Percentiles rank a stretch among this genome's conserved stretches.
These are phyloP conservation scores for Philantomba maxwellii DNA, from an alignment of 2,113 vertebrate species.

Conservation along the genomic window DNA sequence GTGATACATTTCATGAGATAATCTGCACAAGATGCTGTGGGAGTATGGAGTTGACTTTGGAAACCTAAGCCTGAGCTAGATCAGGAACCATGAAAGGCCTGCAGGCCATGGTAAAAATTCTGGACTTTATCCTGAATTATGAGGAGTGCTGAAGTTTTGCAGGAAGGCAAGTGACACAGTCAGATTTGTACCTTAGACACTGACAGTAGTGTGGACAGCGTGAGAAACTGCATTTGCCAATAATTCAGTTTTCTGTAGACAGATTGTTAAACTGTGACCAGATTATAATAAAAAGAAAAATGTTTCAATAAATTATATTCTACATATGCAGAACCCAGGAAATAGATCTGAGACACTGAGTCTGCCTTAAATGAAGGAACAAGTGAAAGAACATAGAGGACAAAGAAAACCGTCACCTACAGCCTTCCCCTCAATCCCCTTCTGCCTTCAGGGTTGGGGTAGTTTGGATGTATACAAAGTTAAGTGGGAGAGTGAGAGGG, in stretches of 20 bases:
- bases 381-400: not conserved
- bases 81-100: not conserved
- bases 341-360: not conserved
- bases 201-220: not conserved
- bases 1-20: not conserved
- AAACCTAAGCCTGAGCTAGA: not conserved
- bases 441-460: too few species aligned
- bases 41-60: not conserved
- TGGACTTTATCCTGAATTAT: not conserved
- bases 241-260: not conserved
- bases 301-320: not conserved
- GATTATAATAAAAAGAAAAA: not conserved
- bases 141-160: not conserved
- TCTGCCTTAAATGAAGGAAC: not conserved
- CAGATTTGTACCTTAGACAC: not conserved
- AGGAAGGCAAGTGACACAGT: not conserved
- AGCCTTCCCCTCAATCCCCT: too few species aligned
- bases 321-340: not conserved
- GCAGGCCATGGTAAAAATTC: not conserved
- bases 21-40: not conserved
- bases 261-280: not conserved
- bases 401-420: not conserved
- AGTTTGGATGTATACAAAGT: not conserved
- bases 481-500: not conserved
- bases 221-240: not conserved